phyloP scores from a whole-genome alignment of 1,140 invertebrate species.

The Cydia strobilella region DNA sequence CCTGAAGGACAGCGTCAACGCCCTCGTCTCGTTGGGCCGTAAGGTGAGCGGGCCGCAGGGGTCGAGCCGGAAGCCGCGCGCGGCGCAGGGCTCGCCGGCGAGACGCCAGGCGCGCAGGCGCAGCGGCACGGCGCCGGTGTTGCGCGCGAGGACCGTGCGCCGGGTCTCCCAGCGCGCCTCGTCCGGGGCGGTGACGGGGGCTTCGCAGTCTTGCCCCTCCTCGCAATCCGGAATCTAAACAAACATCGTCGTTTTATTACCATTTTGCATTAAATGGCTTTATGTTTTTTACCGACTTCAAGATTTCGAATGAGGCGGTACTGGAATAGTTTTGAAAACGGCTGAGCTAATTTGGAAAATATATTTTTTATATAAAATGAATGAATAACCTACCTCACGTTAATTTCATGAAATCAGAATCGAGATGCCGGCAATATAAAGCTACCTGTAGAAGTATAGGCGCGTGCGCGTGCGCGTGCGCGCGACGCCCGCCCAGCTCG shows the following conservation, averaged over 20 bases:
- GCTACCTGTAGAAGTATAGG: conserved; percentile 89
- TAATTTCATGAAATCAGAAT: too few species aligned
- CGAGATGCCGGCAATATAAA: too few species aligned
- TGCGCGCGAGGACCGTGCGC: conserved; percentile 92
- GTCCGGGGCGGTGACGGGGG: conserved; percentile 70
- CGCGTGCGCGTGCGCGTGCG: conserved; percentile 85
- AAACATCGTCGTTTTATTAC: not conserved
- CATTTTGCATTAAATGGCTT: not conserved
- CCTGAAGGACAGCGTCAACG: conserved; percentile 95
- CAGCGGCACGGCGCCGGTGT: conserved; percentile 92
- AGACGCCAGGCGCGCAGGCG: conserved; percentile 88
- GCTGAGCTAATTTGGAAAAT: too few species aligned
- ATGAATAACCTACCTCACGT: too few species aligned
- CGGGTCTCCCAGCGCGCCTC: conserved; percentile 86
- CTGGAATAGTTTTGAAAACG: too few species aligned
- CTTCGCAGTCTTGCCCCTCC: conserved; percentile 63
- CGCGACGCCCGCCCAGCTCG: conserved; percentile 93
- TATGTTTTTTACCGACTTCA: too few species aligned
- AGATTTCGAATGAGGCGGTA: too few species aligned
- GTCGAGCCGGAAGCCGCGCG: conserved; percentile 92
- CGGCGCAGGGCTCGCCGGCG: conserved; percentile 88
- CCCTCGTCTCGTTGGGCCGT: conserved; percentile 89
- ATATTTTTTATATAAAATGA: too few species aligned
- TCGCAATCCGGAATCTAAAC: not conserved
- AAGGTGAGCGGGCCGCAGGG: conserved; percentile 92